Percentiles rank a stretch among this genome's conserved stretches.
Conservation (phyloP, 2,888 invertebrate genomes). For the Xylocampa areola region DNA sequence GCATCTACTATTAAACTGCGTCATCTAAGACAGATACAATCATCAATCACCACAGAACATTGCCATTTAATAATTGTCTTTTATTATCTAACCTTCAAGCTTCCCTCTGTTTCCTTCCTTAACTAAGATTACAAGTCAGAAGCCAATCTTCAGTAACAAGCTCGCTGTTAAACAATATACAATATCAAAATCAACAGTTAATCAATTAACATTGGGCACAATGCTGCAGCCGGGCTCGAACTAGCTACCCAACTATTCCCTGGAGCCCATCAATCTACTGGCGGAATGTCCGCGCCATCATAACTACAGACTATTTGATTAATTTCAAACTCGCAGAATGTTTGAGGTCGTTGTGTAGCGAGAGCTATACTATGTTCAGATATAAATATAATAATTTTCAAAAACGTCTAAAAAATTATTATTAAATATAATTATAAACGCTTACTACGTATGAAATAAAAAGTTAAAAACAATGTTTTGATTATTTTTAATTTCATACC, state of each 20-base stretch:
- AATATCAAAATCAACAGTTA: conserved; percentile 34
- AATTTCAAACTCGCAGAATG: conserved; percentile 71
- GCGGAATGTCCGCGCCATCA: conserved; percentile 68
- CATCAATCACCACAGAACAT: not conserved
- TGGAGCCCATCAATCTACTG: conserved; percentile 73
- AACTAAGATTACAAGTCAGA: not conserved
- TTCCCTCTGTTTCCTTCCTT: not conserved
- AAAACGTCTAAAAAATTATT: too few relatives aligned
- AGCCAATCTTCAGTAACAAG: conserved; percentile 35
- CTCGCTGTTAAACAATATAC: conserved; percentile 8
- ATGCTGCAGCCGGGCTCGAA: conserved; percentile 34
- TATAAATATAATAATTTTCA: too few relatives aligned
- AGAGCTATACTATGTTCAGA: not conserved
- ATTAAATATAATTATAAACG: too few relatives aligned
- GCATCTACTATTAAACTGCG: not conserved
- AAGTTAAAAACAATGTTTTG: too few relatives aligned
- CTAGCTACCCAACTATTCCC: conserved; percentile 57
- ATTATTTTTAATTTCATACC: too few relatives aligned
- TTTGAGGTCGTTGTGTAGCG: conserved; percentile 14
- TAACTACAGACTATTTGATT: conserved; percentile 78
- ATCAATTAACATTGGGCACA: conserved; percentile 50
- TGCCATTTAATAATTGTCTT: not conserved
- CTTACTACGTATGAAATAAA: too few relatives aligned
- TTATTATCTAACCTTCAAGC: not conserved
- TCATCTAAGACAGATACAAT: not conserved